Conservation (phyloP, 2,888 invertebrate genomes). For the Beris chalybata region DNA sequence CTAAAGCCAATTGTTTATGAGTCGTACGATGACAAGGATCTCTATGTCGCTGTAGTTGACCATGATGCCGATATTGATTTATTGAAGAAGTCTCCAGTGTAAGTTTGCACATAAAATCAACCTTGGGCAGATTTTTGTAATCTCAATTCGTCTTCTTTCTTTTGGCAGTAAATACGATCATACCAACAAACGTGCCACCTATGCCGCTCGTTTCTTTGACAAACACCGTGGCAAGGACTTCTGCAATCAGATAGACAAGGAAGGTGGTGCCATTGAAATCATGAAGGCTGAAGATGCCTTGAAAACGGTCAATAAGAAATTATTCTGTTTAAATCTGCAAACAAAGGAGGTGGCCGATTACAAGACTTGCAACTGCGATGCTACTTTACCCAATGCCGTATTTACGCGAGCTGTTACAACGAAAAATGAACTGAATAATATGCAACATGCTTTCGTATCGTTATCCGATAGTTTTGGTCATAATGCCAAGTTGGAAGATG, state of each 20-base stretch:
- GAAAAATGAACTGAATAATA: conserved; percentile 50
- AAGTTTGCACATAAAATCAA: conserved; percentile 38
- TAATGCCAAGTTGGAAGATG: conserved; percentile 49
- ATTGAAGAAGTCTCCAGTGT: conserved; percentile 49
- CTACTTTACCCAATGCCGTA: conserved; percentile 49
- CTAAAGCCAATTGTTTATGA: conserved; percentile 52
- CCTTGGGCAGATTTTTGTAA: not conserved
- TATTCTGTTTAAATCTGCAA: conserved; percentile 51
- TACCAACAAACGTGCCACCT: conserved; percentile 46
- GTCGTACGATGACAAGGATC: conserved; percentile 44
- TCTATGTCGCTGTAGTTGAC: conserved; percentile 51
- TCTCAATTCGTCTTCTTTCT: not conserved
- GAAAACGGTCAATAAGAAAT: conserved; percentile 43
- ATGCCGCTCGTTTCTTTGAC: conserved; percentile 51
- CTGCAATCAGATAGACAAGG: conserved; percentile 43
- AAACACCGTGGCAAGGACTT: conserved; percentile 47
- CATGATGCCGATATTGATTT: conserved; percentile 46
- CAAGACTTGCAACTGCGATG: conserved; percentile 51
- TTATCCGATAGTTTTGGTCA: conserved; percentile 52
- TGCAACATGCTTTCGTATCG: conserved; percentile 51
- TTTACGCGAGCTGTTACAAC: conserved; percentile 47
- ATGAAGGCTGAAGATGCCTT: conserved; percentile 49
- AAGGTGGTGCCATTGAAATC: conserved; percentile 47
- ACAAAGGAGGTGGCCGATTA: conserved; percentile 50
- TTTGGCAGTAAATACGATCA: conserved; percentile 48